Conservation (phyloP, 2,797 vertebrate species). For the Rhinichthys osculus region DNA sequence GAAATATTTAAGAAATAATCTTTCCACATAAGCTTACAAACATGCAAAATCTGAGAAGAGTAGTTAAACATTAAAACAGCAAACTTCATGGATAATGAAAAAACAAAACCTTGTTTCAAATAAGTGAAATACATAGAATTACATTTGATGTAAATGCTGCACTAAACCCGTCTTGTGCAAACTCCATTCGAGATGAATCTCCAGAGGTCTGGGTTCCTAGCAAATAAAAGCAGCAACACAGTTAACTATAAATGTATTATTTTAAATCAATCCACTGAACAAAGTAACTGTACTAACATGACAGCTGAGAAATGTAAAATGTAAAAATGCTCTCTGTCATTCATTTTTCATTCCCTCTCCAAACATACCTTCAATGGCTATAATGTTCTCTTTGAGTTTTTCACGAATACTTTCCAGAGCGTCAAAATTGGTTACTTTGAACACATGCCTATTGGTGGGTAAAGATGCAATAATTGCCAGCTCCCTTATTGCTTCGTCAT, state of each 20-base stretch:
- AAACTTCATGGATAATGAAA: too few species aligned
- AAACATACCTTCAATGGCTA: conserved; percentile 77
- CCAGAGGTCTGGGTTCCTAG: conserved; percentile 73
- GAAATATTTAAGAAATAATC: background rate
- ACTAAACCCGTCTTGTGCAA: conserved; percentile 78
- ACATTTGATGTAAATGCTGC: conserved; percentile 59
- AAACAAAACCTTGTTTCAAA: too few species aligned
- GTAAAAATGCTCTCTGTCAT: background rate
- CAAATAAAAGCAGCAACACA: background rate
- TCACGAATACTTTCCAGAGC: conserved; percentile 65
- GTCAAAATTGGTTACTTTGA: conserved; percentile 66
- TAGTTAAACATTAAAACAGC: too few species aligned
- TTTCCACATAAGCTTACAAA: background rate
- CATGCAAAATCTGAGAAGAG: background rate
- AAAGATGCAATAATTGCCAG: conserved; percentile 68
- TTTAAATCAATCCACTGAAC: background rate
- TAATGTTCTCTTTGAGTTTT: conserved; percentile 71
- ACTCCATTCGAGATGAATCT: conserved; percentile 72
- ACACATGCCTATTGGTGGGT: conserved; percentile 52
- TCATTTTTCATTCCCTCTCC: background rate
- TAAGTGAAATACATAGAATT: background rate
- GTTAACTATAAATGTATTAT: background rate
- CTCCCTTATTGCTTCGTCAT: accelerated
- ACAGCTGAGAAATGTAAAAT: background rate
- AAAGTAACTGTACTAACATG: background rate